Evolutionary conservation across 2,113 vertebrate species (phyloP).

Genomic region (Salvator merianae): DNA sequence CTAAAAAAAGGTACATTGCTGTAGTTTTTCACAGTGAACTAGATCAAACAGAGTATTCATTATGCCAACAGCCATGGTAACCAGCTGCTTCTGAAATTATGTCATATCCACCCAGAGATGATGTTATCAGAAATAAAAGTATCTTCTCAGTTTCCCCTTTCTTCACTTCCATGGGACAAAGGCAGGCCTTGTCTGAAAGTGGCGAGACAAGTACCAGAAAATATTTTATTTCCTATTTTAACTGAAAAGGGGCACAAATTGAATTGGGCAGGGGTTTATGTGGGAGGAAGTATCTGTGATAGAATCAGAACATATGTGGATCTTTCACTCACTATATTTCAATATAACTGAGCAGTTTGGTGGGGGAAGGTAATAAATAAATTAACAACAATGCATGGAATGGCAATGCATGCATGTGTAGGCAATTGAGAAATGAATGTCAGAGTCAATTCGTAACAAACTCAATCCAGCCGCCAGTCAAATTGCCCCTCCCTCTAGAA

Average conservation of each 20-base stretch:
- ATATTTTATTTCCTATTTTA: rapidly evolving
- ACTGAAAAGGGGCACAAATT: neutral
- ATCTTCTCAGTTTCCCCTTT: neutral
- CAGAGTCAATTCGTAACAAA: too few relatives aligned
- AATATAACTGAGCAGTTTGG: too few relatives aligned
- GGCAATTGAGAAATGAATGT: too few relatives aligned
- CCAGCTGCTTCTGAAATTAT: neutral
- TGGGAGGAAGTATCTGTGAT: too few relatives aligned
- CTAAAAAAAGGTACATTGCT: neutral
- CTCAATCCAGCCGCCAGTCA: too few relatives aligned
- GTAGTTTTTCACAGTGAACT: neutral
- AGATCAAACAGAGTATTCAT: neutral
- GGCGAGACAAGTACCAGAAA: neutral
- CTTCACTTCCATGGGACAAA: neutral
- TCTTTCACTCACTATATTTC: too few relatives aligned
- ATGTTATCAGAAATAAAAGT: neutral
- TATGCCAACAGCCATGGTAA: neutral
- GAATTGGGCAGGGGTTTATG: too few relatives aligned
- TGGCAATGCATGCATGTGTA: too few relatives aligned
- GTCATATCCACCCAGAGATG: neutral
- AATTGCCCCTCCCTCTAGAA: too few relatives aligned
- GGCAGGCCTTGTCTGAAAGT: neutral
- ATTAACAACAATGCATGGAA: too few relatives aligned
- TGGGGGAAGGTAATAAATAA: too few relatives aligned
- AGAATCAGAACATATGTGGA: too few relatives aligned